Evolutionary conservation across 2,113 vertebrate genomes (phyloP), one percentile per base, ranked within the genome.

Genomic region (Chlamydotis undulata): DNA sequence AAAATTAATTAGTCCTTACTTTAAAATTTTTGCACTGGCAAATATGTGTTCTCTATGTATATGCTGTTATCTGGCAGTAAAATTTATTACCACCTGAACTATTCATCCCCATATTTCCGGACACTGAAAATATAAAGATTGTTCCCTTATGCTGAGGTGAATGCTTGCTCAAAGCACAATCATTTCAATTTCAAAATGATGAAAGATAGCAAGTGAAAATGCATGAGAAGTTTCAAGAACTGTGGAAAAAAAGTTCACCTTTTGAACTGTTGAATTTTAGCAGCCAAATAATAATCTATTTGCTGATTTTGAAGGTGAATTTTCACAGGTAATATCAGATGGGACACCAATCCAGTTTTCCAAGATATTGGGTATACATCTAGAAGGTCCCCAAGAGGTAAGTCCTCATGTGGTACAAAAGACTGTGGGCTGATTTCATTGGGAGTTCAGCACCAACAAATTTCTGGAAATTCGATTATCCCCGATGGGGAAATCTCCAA

Each of bases 181-280:
- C 86, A 89, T 96, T 96, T 94, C 96, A 95, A 87, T 95, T 96
- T 96, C 91, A 95, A 94, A 91, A 87, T 91, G 89, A 81, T 92
- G 65, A 71, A 95, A 91, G 77, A 82, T 39, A 82, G 73, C 35
- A 82, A 78, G 86, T 84, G 92, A 78, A 92, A 96, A 84, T 79
- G 76, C 50, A 45, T 4, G 61, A 87, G 89, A 94, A 96, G 61
- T 96, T 93, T 93, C 92, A 89, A 93, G 87, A 87, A 93, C 35
- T 76, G 37, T 18, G 28, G 47, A 35, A 80, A 67, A 64, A 64
- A 65, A 45, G 26, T 29, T 65, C 64, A 78, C 81, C 87, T 94
- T 91, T 83, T 92, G 89, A 91, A 96, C 91, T 76, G 80, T 76
- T 69, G 87, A 59, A 59, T 93, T 65, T 86, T 47, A 55, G 37